phyloP scores from a whole-genome alignment of 2,113 vertebrate genomes.

The Paradisaea rubra region DNA sequence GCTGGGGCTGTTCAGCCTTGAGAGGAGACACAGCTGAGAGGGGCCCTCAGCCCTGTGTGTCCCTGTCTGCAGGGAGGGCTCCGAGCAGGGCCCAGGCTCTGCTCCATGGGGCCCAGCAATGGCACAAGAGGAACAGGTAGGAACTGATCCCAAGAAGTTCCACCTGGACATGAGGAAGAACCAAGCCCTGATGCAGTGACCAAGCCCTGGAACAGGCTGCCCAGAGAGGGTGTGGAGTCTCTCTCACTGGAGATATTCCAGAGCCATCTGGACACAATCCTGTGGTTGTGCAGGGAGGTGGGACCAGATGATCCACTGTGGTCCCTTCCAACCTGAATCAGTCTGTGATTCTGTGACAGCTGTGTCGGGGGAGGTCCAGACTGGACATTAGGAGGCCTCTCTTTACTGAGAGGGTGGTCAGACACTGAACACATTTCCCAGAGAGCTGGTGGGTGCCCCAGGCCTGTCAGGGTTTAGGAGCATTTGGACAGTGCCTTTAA shows the following conservation, averaged over 20 bases:
- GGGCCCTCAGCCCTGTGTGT: background rate
- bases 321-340: background rate
- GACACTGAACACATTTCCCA: background rate
- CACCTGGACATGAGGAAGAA: background rate
- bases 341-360: background rate
- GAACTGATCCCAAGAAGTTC: background rate
- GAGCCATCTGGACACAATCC: background rate
- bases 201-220: background rate
- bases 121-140: background rate
- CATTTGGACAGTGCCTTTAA: background rate
- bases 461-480: background rate
- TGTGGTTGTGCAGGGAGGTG: background rate
- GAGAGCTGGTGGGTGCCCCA: background rate
- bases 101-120: background rate
- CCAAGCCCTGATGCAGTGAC: background rate
- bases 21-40: background rate
- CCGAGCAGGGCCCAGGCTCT: background rate
- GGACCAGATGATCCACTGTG: background rate
- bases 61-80: background rate
- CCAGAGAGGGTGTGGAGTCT: background rate
- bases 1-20: background rate
- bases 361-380: background rate
- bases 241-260: background rate
- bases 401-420: background rate
- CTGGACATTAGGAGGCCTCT: background rate